phyloP scores from a whole-genome alignment of 2,113 vertebrate species.

The Rhynchopsitta pachyrhyncha region DNA sequence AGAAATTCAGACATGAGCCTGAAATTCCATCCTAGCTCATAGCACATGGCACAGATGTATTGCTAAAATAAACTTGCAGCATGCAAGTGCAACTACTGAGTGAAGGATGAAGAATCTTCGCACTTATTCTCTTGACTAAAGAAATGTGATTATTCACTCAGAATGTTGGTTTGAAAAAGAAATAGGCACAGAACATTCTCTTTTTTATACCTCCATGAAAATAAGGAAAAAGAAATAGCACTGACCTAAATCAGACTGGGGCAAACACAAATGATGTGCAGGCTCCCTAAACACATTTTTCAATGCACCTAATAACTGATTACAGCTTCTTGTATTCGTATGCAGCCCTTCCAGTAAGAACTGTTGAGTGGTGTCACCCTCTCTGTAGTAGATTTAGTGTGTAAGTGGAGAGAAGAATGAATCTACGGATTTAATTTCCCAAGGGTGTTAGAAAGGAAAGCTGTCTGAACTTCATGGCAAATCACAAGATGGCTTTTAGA shows the following conservation, averaged over 20 bases:
- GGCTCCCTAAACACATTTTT: not conserved
- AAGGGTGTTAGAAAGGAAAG: not conserved
- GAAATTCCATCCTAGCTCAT: not conserved
- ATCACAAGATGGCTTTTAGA: not conserved
- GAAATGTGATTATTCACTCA: not conserved
- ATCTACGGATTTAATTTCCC: slow-evolving; percentile 34
- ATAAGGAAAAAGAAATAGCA: not conserved
- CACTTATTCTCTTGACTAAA: not conserved
- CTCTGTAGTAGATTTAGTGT: slow-evolving; percentile 19
- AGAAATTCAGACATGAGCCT: slow-evolving; percentile 44
- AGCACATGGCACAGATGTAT: slow-evolving; percentile 53
- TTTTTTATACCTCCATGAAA: not conserved
- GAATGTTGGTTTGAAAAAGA: slow-evolving; percentile 11
- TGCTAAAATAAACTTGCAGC: slow-evolving; percentile 59
- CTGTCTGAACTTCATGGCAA: not conserved
- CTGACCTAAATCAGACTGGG: not conserved
- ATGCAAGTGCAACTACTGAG: not conserved
- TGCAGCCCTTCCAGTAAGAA: slow-evolving; percentile 3
- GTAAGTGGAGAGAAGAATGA: slow-evolving; percentile 16
- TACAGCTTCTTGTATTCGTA: not conserved
- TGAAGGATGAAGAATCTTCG: not conserved
- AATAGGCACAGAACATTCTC: not conserved
- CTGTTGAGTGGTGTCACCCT: slow-evolving; percentile 14
- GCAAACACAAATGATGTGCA: not conserved
- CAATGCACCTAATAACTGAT: not conserved